Base-by-base conservation (phyloP, 2,888 invertebrate species). In the Napeogenes inachia region DNA sequence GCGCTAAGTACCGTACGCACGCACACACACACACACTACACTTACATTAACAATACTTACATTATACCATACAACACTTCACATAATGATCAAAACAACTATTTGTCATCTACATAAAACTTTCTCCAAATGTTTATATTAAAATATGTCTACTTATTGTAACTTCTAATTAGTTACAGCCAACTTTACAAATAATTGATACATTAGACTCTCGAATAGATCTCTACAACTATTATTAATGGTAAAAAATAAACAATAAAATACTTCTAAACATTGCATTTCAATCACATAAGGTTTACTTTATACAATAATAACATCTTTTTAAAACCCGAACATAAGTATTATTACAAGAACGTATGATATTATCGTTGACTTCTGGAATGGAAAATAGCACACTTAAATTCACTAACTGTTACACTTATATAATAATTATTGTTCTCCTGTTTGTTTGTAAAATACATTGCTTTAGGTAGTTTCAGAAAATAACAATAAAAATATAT, bases 251-350 rank as follows among this genome's bases (percentile, higher is more conserved):
- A 90, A 90, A 88, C 85, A 89, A 89, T 89, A 90, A 90, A 90
- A 90, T 90, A 90, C 90, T 90, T 89, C 89, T 90, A 90, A 89
- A 90, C 88, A 90, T 90, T 90, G 90, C 90, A 89, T 90, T 89
- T 89, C 88, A 89, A 90, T 90, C 90, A 90, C 90, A 89, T 89
- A 89, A 89, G 89, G 89, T 89, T 89, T 88, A 89, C 86, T 89
- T 84, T 84, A 89, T 86, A 89, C 84, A 85, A 88, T 88, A 89
- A 89, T 89, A 89, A 89, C 88, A 89, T 89, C 78, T 87, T 87
- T 87, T 85, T 85, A 6, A 13, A 13, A 13, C 6, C 21, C 21
- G 21, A 21, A 21, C 85, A 84, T 87, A 88, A 61, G 56, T 64
- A 89, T 85, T 87, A 84, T 87, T 88, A 89, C 84, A 85, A 87